A percentile compares a stretch with the other conserved stretches of the same genome.
These are phyloP conservation scores for Pseudopipra pipra DNA, from an alignment of 2,113 vertebrate species.

Conservation along the genomic window DNA sequence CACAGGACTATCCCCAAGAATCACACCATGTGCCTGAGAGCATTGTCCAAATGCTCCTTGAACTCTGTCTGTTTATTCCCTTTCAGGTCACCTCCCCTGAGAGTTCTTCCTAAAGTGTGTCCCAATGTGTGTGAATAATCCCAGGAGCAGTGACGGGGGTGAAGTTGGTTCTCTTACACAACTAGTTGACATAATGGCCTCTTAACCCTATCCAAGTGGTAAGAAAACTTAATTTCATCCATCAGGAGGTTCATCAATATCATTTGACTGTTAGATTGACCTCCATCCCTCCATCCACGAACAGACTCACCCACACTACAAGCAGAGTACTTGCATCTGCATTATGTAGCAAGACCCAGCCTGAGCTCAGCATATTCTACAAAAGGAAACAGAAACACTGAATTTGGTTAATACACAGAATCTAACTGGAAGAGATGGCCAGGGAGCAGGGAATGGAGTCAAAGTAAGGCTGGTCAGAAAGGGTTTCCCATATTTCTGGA, in stretches of 20 bases:
- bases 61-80: not conserved
- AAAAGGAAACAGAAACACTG: not conserved
- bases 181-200: not conserved
- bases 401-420: not conserved
- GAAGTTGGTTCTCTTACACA: not conserved
- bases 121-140: rapidly evolving
- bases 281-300: not conserved
- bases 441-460: not conserved
- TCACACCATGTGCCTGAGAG: not conserved
- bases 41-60: not conserved
- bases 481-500: not conserved
- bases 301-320: not conserved
- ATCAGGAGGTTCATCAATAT: not conserved
- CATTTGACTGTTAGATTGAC: not conserved
- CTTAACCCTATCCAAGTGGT: not conserved
- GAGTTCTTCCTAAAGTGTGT: not conserved
- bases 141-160: not conserved
- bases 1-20: not conserved
- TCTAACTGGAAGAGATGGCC: not conserved
- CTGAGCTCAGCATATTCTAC: not conserved
- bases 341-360: not conserved
- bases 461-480: not conserved
- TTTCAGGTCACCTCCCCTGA: not conserved
- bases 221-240: not conserved
- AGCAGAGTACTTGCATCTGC: not conserved